These are phyloP conservation scores for Microplitis manilae DNA, from an alignment of 2,888 invertebrate species.

Conservation along the genomic window DNA sequence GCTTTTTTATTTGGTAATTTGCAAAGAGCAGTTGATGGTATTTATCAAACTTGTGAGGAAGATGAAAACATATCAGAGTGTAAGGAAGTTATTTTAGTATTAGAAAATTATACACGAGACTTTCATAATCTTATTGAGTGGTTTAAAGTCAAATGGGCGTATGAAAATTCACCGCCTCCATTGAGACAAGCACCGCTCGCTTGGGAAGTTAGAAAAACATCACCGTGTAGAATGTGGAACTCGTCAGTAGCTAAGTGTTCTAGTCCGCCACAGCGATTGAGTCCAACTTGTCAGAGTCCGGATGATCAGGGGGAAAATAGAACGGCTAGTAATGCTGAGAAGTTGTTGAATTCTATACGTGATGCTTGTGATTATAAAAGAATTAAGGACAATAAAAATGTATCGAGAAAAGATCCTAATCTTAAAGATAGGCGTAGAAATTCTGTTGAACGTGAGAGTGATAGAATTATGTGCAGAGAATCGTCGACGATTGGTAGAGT, in stretches of 20 bases:
- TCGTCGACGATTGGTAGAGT: constrained; percentile 55
- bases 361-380: constrained; percentile 68
- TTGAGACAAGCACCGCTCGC: constrained; percentile 91
- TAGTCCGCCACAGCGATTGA: constrained; percentile 70
- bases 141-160: constrained; percentile 94
- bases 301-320: constrained; percentile 70
- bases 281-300: constrained; percentile 64
- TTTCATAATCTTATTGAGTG: constrained; percentile 95
- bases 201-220: constrained; percentile 96
- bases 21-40: constrained; percentile 93
- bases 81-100: constrained; percentile 94
- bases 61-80: constrained; percentile 96
- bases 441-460: constrained; percentile 52
- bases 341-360: constrained; percentile 51
- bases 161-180: constrained; percentile 89
- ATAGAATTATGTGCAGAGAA: constrained; percentile 55
- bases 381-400: constrained; percentile 63
- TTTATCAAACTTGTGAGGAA: constrained; percentile 95
- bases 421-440: constrained; percentile 58
- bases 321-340: constrained; percentile 54
- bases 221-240: constrained; percentile 67
- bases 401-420: constrained; percentile 55
- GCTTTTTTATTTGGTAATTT: constrained; percentile 94
- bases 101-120: constrained; percentile 95
- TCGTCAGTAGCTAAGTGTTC: constrained; percentile 64